A percentile compares a stretch with the other conserved stretches of the same genome.
phyloP scores from a whole-genome alignment of 2,797 vertebrate species.

The Sus cebifrons region DNA sequence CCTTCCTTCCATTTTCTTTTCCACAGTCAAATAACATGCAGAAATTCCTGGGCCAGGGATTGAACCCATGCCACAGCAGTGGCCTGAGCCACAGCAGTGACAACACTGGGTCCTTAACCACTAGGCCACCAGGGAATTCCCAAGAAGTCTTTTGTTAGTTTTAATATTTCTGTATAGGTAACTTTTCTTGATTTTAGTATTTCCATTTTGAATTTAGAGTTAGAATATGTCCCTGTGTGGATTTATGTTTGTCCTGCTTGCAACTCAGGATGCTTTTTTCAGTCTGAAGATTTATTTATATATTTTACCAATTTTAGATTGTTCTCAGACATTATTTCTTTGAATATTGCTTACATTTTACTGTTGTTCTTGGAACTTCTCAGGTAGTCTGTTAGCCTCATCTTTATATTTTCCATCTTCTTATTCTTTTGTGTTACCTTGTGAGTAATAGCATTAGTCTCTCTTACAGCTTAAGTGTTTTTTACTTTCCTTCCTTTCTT shows the following conservation, averaged over 20 bases:
- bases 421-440: neutral
- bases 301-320: neutral
- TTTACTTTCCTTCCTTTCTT: neutral
- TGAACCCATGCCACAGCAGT: too few species aligned
- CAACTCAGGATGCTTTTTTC: neutral
- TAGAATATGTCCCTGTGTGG: neutral
- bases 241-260: neutral
- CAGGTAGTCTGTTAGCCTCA: neutral
- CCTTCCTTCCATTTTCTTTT: too few species aligned
- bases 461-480: neutral
- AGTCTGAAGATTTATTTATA: neutral
- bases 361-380: neutral
- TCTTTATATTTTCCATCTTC: neutral
- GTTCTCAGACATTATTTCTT: neutral
- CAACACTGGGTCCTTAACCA: too few species aligned
- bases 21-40: too few species aligned
- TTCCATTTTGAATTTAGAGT: neutral
- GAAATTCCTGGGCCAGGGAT: too few species aligned
- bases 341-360: conserved; percentile 15
- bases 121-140: too few species aligned
- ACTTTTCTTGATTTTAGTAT: neutral
- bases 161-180: neutral
- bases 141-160: neutral
- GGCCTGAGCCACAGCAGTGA: too few species aligned
- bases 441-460: neutral